Base-by-base conservation (phyloP, 2,113 vertebrate species). In the Sigmodon hispidus region DNA sequence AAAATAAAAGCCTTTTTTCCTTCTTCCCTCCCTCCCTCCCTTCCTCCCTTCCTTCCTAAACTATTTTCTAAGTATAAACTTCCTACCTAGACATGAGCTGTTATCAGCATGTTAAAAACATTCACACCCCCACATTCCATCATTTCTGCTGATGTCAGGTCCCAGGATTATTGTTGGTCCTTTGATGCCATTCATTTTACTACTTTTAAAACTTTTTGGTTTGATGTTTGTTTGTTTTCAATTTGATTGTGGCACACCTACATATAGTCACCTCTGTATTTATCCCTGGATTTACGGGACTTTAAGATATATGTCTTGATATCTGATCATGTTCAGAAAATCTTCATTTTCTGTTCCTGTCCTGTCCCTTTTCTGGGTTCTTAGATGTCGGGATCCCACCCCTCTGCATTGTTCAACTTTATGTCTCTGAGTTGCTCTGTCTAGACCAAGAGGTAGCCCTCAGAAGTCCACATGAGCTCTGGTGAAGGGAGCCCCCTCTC, bases 271-370 rank as follows among this genome's bases (percentile, higher is more conserved):
- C 17, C 34, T 72, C n/a, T 40, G 70, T 72, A 48, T 61, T 61
- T 92, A n/a, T 86, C 22, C 61, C 59, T n/a, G 63, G 19, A n/a
- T 36, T 87, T 31, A 45, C 4, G 45, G 19, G 29, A 57, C 34
- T 45, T 87, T 87, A 57, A 77, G 59, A 48, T 69, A n/a, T 21
- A 9, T 70, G 17, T 40, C 45, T 87, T 79, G 63, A 79, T 79
- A 59, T 69, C 21, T 87, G n/a, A n/a, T n/a, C 61, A 45, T 12
- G 55, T 93, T 93, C 52, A 40, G 84, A 93, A 93, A 87, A 77
- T 45, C 65, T 2, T 77, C 45, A 34, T 77, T 17, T 67, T 43
- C 85, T 76, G 11, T n/a, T 55, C 65, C 59, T 45, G n/a, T 9
- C 29, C 29, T 57, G 36, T 67, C 67, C 11, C 40, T 86, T 55